These are phyloP conservation scores for Paradoxurus hermaphroditus DNA, from an alignment of 2,113 vertebrate species.

Conservation along the genomic window DNA sequence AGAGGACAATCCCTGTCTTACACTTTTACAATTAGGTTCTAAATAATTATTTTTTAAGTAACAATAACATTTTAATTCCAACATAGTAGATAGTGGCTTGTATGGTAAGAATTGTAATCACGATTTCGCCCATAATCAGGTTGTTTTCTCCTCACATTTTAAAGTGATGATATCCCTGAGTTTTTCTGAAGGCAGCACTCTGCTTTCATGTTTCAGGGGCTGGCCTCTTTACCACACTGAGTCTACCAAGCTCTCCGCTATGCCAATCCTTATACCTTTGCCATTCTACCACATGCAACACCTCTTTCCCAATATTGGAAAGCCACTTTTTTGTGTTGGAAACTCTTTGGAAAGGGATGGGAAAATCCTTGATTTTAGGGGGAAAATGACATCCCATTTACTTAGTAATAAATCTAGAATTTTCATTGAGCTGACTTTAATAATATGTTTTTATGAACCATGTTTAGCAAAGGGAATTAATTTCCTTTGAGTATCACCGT, in stretches of 20 bases:
- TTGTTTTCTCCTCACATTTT: not conserved
- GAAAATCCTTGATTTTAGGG: constrained; percentile 19
- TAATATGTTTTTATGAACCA: constrained; percentile 56
- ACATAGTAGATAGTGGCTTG: not conserved
- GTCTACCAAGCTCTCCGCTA: not conserved
- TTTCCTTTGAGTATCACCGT: constrained; percentile 62
- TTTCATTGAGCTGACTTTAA: constrained; percentile 39
- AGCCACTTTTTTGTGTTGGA: constrained; percentile 1
- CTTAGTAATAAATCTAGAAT: constrained; percentile 15
- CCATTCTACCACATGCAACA: not conserved
- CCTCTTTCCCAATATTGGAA: not conserved
- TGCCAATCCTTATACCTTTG: not conserved
- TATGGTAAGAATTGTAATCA: not conserved
- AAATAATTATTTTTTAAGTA: not conserved
- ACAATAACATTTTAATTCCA: not conserved
- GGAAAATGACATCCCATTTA: not conserved
- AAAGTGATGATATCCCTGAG: not conserved
- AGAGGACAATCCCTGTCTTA: not conserved
- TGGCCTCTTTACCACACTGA: not conserved
- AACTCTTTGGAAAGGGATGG: not conserved
- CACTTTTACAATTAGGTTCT: not conserved
- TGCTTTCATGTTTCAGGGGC: not conserved
- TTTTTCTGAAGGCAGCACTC: not conserved
- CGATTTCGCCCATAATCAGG: not conserved
- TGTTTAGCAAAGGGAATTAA: constrained; percentile 53